Conservation (phyloP, 1,140 invertebrate genomes). For the Drosophila murphyi region DNA sequence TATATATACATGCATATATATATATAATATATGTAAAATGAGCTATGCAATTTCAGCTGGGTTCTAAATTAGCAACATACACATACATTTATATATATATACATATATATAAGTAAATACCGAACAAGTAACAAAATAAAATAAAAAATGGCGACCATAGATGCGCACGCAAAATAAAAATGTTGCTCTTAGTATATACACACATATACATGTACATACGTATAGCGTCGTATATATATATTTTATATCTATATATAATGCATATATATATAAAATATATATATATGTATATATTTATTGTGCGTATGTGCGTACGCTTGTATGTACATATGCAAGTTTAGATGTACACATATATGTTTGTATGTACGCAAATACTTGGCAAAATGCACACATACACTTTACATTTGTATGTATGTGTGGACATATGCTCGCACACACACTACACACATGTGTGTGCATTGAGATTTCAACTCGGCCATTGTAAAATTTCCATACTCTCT, state of each 20-base stretch:
- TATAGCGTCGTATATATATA: constrained; percentile 23
- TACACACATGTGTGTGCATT: constrained; percentile 23
- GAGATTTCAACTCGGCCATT: constrained; percentile 45
- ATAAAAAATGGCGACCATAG: constrained; percentile 75
- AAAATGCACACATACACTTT: constrained; percentile 14
- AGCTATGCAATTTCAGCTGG: constrained; percentile 27
- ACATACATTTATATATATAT: neutral
- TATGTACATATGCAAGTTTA: constrained; percentile 5
- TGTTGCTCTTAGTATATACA: constrained; percentile 57
- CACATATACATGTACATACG: constrained; percentile 35
- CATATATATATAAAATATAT: constrained; percentile 38
- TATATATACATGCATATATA: constrained; percentile 9
- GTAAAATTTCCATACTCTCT: constrained; percentile 56
- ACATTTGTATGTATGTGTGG: constrained; percentile 41
- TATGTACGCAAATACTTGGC: constrained; percentile 13
- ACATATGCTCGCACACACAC: neutral
- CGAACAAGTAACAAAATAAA: constrained; percentile 65
- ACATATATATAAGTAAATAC: constrained; percentile 24
- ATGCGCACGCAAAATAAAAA: constrained; percentile 80
- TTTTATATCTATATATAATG: neutral
- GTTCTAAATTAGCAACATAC: constrained; percentile 45
- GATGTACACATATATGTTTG: constrained; percentile 17
- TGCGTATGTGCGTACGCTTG: neutral
- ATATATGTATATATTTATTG: too few relatives aligned
- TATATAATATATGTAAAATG: constrained; percentile 36